These are phyloP conservation scores for Archips crataeganus DNA, from an alignment of 2,888 invertebrate species.

Conservation along the genomic window DNA sequence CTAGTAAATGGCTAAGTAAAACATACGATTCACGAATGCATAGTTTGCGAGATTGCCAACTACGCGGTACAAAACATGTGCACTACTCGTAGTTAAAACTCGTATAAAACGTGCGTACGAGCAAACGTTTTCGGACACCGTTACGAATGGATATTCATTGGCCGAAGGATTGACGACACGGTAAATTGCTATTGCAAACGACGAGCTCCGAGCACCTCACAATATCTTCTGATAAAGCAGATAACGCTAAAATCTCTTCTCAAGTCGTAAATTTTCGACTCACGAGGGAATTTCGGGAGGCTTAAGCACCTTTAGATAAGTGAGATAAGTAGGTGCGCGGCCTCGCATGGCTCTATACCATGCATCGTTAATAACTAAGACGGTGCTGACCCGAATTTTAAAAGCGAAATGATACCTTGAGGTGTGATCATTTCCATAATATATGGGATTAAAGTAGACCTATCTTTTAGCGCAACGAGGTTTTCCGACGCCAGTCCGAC, in stretches of 20 bases:
- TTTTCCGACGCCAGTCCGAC: background rate
- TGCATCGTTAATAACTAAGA: slow-evolving; percentile 61
- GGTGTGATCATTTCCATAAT: slow-evolving; percentile 23
- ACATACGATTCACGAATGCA: slow-evolving; percentile 27
- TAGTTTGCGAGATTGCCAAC: slow-evolving; percentile 21
- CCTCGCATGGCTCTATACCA: slow-evolving; percentile 64
- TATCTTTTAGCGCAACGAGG: background rate
- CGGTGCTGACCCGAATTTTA: slow-evolving; percentile 48
- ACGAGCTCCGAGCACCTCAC: slow-evolving; percentile 65
- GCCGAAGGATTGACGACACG: slow-evolving; percentile 12
- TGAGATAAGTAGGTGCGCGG: slow-evolving; percentile 75
- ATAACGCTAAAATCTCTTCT: slow-evolving; percentile 81
- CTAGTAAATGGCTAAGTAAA: slow-evolving; percentile 49
- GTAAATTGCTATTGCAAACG: slow-evolving; percentile 57
- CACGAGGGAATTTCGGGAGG: slow-evolving; percentile 77
- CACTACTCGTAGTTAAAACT: slow-evolving; percentile 19
- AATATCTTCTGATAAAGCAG: slow-evolving; percentile 80
- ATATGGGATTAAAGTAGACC: slow-evolving; percentile 17
- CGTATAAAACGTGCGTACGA: slow-evolving; percentile 12
- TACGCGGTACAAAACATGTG: slow-evolving; percentile 21
- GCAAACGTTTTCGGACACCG: slow-evolving; percentile 16
- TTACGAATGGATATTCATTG: slow-evolving; percentile 11
- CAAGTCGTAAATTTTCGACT: slow-evolving; percentile 81
- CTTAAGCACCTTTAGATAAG: slow-evolving; percentile 83
- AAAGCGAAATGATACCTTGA: slow-evolving; percentile 20